These are phyloP conservation scores for Chelonoidis abingdonii DNA, from an alignment of 2,113 vertebrate species.

Conservation along the genomic window DNA sequence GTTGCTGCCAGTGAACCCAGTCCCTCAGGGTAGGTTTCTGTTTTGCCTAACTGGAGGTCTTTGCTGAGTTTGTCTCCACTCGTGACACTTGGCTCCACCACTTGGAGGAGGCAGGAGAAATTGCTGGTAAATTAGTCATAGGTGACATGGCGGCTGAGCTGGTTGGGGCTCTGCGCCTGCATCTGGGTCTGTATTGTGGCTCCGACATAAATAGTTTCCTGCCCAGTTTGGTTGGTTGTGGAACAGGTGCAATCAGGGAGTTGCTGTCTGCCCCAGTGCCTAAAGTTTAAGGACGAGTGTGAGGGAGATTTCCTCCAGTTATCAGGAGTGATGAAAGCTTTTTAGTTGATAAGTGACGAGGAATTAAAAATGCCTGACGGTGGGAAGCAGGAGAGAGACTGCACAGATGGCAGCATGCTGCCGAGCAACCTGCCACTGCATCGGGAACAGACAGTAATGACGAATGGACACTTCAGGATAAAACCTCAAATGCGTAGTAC, in stretches of 20 bases:
- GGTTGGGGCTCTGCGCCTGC: not conserved
- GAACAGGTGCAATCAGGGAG: not conserved
- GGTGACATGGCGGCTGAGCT: not conserved
- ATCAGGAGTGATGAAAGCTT: constrained; percentile 70
- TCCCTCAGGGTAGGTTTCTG: not conserved
- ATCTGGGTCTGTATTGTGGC: not conserved
- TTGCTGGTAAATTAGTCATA: not conserved
- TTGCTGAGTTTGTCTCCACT: not conserved
- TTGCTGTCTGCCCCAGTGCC: not conserved
- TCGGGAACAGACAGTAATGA: constrained; percentile 31
- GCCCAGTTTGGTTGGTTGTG: not conserved
- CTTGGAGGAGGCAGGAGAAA: not conserved
- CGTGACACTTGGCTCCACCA: not conserved
- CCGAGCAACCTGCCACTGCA: constrained; percentile 55
- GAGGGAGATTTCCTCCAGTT: constrained; percentile 43
- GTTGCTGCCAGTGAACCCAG: not conserved
- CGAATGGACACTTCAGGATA: not conserved
- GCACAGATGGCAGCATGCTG: constrained; percentile 74
- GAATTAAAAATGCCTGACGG: constrained; percentile 66
- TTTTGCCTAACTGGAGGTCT: not conserved
- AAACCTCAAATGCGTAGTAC: rapidly evolving
- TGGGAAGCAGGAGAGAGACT: constrained; percentile 70
- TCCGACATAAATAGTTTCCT: not conserved
- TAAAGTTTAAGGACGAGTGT: constrained; percentile 36
- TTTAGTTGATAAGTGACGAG: constrained; percentile 69